Base-by-base conservation (phyloP, 2,888 invertebrate species). In the Latrodectus elegans region DNA sequence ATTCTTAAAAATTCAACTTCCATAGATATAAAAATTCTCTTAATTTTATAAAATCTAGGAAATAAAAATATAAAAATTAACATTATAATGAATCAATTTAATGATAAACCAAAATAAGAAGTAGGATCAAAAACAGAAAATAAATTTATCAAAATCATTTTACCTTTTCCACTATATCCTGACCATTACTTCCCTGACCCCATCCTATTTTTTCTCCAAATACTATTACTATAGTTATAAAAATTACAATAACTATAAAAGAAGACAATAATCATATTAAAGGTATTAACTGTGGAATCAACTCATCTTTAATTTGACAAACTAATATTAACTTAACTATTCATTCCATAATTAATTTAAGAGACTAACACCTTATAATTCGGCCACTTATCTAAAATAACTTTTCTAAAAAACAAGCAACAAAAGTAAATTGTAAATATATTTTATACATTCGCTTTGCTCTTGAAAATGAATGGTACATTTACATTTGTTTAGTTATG, bases 41-140 rank as follows among this genome's bases (percentile, higher is more conserved):
- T 90, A 91, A 94, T 90, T n/a, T 94, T 90, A 94, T 94, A 95
- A 91, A 92, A 94, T 90, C 92, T 91, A 84, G 92, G 92, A 0
- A 94, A 94, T 64, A 94, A 92, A 91, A 94, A 92, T 90, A 94
- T 85, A 90, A 94, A 90, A 67, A 93, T 93, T 91, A 94, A 90
- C 68, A 94, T 91, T 73, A 93, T 93, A 92, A 94, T 94, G 90
- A 94, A 38, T 94, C 95, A 95, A 92, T 95, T 95, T 91, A 94
- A 91, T 0, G 94, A 92, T 72, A 94, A 84, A 89, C 92, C 92
- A 90, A 93, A 92, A 91, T 93, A 92, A 89, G 93, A 93, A 81
- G 94, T 93, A 51, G 95, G 94, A 82, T 95, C 95, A 94, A 95
- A 95, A 91, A 94, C 94, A 89, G 94, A 94, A 92, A 95, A 95